A percentile compares a stretch with the other conserved stretches of the same genome.
These are phyloP conservation scores for Nothoprocta pentlandii DNA, from an alignment of 2,113 vertebrate species.

Conservation along the genomic window DNA sequence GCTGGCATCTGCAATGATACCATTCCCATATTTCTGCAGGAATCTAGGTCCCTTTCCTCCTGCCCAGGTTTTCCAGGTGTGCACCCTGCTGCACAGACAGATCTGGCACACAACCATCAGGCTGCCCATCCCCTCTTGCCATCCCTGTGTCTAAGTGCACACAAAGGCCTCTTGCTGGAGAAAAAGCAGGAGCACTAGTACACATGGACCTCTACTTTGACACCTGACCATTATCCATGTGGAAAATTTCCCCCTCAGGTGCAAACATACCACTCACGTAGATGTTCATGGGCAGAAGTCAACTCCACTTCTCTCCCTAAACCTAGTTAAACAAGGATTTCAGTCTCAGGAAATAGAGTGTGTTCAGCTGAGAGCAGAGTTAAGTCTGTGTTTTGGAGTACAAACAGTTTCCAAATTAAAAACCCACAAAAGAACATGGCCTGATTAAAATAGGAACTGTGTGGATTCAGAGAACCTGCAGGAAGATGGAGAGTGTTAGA, in stretches of 20 bases:
- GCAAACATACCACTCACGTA: neutral
- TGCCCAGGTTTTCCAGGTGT: neutral
- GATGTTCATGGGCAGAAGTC: neutral
- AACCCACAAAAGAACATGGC: neutral
- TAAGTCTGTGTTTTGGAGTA: neutral
- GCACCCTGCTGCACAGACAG: neutral
- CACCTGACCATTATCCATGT: neutral
- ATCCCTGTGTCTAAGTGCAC: rapidly evolving
- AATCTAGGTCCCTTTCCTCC: neutral
- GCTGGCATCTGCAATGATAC: neutral
- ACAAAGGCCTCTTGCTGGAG: neutral
- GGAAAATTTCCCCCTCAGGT: neutral
- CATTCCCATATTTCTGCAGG: neutral
- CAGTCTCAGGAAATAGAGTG: neutral
- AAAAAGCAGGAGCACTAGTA: neutral
- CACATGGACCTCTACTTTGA: neutral
- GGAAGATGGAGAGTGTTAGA: neutral
- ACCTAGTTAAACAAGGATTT: neutral
- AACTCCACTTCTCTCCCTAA: neutral
- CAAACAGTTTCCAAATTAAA: constrained; percentile 26
- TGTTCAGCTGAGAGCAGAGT: constrained; percentile 7
- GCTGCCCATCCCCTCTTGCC: neutral
- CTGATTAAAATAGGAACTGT: neutral
- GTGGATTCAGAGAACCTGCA: neutral
- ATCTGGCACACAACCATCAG: rapidly evolving